phyloP scores from a whole-genome alignment of 30 jellyfish, hydroid and myxozoan genomes.

The Mastigias papua region DNA sequence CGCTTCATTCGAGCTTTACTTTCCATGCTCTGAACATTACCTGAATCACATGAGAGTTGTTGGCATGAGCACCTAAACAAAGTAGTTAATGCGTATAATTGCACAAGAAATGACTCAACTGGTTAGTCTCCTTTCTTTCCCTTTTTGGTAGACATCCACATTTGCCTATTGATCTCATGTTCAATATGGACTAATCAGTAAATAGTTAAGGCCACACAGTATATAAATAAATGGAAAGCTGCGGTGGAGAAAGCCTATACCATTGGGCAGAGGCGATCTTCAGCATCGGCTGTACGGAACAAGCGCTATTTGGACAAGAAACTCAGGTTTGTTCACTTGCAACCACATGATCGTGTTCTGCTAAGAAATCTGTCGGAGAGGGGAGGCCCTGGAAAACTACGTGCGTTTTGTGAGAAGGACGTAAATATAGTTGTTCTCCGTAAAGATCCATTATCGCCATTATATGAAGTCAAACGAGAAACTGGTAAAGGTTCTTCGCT shows the following conservation, averaged over 20 bases:
- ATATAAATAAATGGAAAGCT: slow-evolving; percentile 20
- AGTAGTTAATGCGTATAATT: slow-evolving; percentile 52
- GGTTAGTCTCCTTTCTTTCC: slow-evolving; percentile 53
- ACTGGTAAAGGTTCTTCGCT: slow-evolving; percentile 26
- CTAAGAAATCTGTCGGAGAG: slow-evolving; percentile 60
- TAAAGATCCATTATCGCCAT: slow-evolving; percentile 33
- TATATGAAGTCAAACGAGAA: slow-evolving; percentile 37
- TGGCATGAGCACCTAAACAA: slow-evolving; percentile 61
- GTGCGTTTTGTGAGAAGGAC: slow-evolving; percentile 48
- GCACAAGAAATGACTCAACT: slow-evolving; percentile 61
- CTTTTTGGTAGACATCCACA: slow-evolving; percentile 59
- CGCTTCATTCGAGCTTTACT: slow-evolving; percentile 45
- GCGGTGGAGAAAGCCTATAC: slow-evolving; percentile 56
- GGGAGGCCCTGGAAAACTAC: slow-evolving; percentile 77
- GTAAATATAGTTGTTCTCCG: slow-evolving; percentile 33
- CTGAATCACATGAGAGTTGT: slow-evolving; percentile 41
- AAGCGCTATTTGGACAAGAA: slow-evolving; percentile 18
- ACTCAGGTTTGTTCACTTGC: neutral
- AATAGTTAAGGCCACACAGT: neutral
- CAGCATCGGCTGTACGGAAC: slow-evolving; percentile 11
- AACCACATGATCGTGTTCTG: slow-evolving; percentile 53
- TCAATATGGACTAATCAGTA: neutral
- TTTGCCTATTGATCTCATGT: slow-evolving; percentile 45
- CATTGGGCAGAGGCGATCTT: slow-evolving; percentile 14
- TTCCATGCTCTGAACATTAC: slow-evolving; percentile 53